A percentile compares a stretch with the other conserved stretches of the same genome.
Evolutionary conservation across 1,140 invertebrate species (phyloP).

Genomic region (Charaxes varanes): DNA sequence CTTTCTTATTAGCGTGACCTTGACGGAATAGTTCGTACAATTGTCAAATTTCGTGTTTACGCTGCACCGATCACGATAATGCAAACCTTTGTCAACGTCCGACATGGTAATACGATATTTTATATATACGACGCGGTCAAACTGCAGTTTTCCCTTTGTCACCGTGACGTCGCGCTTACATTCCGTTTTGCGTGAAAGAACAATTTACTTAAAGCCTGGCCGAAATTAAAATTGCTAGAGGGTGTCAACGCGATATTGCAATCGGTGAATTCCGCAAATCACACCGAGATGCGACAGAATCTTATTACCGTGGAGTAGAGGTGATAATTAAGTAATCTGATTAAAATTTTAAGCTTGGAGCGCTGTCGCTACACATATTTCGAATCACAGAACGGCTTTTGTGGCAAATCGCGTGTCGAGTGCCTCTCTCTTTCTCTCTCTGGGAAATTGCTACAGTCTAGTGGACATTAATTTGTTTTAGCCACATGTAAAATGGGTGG

Average conservation of each 20-base stretch:
- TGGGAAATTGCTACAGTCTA: conserved; percentile 37
- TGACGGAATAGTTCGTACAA: too few species aligned
- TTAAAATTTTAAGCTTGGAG: conserved; percentile 27
- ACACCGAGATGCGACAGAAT: conserved; percentile 14
- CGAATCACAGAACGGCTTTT: conserved; percentile 33
- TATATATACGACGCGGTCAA: too few species aligned
- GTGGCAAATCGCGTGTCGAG: conserved; percentile 31
- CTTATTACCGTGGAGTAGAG: conserved; percentile 35
- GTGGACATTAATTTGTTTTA: conserved; percentile 35
- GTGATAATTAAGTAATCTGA: conserved; percentile 30
- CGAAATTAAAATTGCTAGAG: conserved; percentile 44
- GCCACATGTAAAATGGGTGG: conserved; percentile 33
- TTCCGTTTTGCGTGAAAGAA: conserved; percentile 54
- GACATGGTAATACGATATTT: too few species aligned
- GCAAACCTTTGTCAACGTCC: too few species aligned
- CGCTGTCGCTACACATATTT: conserved; percentile 24
- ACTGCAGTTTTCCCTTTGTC: conserved; percentile 44
- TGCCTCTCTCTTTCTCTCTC: too few species aligned
- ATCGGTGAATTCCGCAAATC: conserved; percentile 28
- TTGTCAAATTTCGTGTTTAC: too few species aligned
- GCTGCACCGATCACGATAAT: too few species aligned
- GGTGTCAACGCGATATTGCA: conserved; percentile 35
- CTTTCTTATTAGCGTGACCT: too few species aligned
- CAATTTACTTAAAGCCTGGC: conserved; percentile 44
- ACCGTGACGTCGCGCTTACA: conserved; percentile 30